phyloP scores from a whole-genome alignment of 2,797 vertebrate species.

The Muscicapa comitata region DNA sequence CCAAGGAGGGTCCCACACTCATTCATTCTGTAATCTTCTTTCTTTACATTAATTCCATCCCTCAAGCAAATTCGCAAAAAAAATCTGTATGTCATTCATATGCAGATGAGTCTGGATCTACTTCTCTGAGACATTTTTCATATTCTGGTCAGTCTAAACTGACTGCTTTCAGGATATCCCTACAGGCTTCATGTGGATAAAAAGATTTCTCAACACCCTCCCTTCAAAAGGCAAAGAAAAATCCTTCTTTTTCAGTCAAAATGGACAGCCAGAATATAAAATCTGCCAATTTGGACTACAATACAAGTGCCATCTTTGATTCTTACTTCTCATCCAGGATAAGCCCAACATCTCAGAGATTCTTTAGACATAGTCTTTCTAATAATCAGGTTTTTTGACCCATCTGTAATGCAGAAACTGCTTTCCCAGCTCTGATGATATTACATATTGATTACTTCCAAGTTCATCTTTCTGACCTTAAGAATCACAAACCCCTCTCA shows the following conservation, averaged over 20 bases:
- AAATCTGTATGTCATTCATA: neutral
- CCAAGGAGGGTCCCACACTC: neutral
- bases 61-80: neutral
- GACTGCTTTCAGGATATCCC: neutral
- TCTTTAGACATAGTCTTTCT: neutral
- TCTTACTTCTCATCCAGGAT: neutral
- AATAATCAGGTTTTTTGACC: neutral
- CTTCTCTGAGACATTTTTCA: neutral
- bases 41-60: neutral
- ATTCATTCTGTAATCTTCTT: neutral
- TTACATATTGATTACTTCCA: neutral
- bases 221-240: neutral
- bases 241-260: neutral
- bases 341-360: neutral
- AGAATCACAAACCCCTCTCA: neutral
- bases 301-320: neutral
- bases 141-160: neutral
- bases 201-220: neutral
- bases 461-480: slow-evolving; percentile 1
- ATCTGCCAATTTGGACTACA: neutral
- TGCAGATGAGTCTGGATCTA: neutral
- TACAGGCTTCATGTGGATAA: neutral
- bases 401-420: neutral
- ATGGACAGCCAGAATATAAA: neutral
- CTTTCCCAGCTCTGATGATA: neutral